phyloP scores from a whole-genome alignment of 1,140 invertebrate species.

The Copidosoma floridanum region DNA sequence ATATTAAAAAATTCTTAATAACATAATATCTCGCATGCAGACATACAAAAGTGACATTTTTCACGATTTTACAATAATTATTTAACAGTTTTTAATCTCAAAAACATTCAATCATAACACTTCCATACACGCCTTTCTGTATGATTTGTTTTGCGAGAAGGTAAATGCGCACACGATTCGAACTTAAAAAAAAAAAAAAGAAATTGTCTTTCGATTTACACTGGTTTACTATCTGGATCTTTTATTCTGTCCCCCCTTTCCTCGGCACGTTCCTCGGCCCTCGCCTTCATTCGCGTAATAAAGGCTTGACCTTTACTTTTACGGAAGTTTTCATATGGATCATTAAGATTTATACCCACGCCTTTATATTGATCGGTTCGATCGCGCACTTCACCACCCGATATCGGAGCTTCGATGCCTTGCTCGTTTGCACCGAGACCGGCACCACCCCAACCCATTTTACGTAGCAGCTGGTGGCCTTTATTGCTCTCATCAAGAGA shows the following conservation, averaged over 20 bases:
- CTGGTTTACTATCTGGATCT: too few relatives aligned
- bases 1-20: too few relatives aligned
- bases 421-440: slow-evolving; percentile 90
- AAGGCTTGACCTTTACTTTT: slow-evolving; percentile 96
- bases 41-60: too few relatives aligned
- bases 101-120: too few relatives aligned
- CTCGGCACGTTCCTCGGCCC: slow-evolving; percentile 77
- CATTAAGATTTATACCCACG: slow-evolving; percentile 84
- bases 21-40: too few relatives aligned
- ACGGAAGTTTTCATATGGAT: slow-evolving; percentile 95
- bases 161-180: slow-evolving; percentile 14
- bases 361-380: slow-evolving; percentile 89
- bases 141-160: neutral
- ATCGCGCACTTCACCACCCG: slow-evolving; percentile 88
- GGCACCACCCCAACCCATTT: slow-evolving; percentile 93
- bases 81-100: too few relatives aligned
- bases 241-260: slow-evolving; percentile 55
- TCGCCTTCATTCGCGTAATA: slow-evolving; percentile 92
- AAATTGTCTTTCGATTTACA: slow-evolving; percentile 5
- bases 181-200: too few relatives aligned
- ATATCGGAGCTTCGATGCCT: slow-evolving; percentile 92
- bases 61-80: too few relatives aligned
- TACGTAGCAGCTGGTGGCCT: slow-evolving; percentile 91
- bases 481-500: slow-evolving; percentile 84
- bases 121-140: neutral